Evolutionary conservation across 1,140 invertebrate genomes (phyloP).

Genomic region (Eupristina koningsbergeri): DNA sequence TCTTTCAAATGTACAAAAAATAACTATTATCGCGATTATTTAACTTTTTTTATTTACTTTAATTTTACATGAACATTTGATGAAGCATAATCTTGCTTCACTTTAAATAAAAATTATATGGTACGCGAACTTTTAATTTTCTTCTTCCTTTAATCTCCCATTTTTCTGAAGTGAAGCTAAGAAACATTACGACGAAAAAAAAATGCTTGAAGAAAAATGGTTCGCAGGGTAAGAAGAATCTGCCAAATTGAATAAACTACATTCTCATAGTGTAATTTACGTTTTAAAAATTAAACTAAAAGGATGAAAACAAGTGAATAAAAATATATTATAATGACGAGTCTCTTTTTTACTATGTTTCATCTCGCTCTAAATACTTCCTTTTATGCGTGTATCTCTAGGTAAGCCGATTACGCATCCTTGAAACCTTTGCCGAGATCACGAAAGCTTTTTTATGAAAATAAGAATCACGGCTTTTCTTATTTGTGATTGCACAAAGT

Average conservation of each 20-base stretch:
- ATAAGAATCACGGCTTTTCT: background rate
- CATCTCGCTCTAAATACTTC: conserved; percentile 2
- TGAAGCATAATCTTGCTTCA: background rate
- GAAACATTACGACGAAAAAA: background rate
- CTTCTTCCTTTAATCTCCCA: background rate
- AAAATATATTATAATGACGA: conserved; percentile 14
- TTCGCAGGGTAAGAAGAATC: background rate
- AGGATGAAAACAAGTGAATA: background rate
- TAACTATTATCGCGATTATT: background rate
- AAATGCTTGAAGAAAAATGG: background rate
- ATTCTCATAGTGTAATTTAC: background rate
- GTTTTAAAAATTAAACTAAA: background rate
- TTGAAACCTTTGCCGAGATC: background rate
- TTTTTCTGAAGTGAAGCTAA: background rate
- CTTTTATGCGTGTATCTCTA: conserved; percentile 3
- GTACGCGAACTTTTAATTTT: background rate
- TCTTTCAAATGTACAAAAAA: background rate
- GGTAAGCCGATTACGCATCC: conserved; percentile 32
- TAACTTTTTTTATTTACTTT: too few species aligned
- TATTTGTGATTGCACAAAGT: background rate
- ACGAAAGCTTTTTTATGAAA: background rate
- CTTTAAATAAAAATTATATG: background rate
- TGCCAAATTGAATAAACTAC: background rate
- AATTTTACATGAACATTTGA: background rate
- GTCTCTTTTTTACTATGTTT: background rate